Percentiles rank a stretch among this genome's conserved stretches.
phyloP scores from a whole-genome alignment of 2,797 vertebrate genomes.

The Chelon auratus region DNA sequence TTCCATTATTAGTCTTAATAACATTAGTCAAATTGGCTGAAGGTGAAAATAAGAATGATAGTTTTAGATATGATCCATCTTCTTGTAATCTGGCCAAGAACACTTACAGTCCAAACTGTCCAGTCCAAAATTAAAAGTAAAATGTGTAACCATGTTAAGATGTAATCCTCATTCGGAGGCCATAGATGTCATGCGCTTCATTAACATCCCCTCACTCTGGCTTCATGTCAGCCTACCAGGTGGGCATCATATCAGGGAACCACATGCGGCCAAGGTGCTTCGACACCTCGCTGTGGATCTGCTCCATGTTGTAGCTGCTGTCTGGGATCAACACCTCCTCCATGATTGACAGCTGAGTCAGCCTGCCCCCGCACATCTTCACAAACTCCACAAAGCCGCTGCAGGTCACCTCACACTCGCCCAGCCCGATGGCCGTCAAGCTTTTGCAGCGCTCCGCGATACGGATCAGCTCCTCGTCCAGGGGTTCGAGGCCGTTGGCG shows the following conservation, averaged over 20 bases:
- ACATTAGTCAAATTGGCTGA: constrained; percentile 1
- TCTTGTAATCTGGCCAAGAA: neutral
- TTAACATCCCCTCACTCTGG: neutral
- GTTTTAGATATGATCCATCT: neutral
- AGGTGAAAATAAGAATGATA: constrained; percentile 16
- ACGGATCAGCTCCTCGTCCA: constrained; percentile 95
- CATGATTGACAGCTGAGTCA: constrained; percentile 97
- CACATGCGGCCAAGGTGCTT: constrained; percentile 95
- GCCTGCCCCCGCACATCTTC: constrained; percentile 93
- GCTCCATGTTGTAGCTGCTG: constrained; percentile 94
- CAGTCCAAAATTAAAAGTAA: neutral
- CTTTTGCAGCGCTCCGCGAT: constrained; percentile 94
- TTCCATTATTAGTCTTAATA: neutral
- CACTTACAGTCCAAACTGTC: neutral
- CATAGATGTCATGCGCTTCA: neutral
- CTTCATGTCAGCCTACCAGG: constrained; percentile 83
- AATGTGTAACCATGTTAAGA: constrained; percentile 1
- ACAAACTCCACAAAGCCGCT: constrained; percentile 97
- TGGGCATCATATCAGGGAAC: constrained; percentile 99
- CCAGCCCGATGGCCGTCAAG: constrained; percentile 92
- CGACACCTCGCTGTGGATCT: constrained; percentile 96
- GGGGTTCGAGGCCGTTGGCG: constrained; percentile 92
- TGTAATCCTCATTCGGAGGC: neutral
- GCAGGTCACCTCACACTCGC: constrained; percentile 96
- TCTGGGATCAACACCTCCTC: constrained; percentile 96